Conservation (phyloP, 1,140 invertebrate species). For the Plodia interpunctella region DNA sequence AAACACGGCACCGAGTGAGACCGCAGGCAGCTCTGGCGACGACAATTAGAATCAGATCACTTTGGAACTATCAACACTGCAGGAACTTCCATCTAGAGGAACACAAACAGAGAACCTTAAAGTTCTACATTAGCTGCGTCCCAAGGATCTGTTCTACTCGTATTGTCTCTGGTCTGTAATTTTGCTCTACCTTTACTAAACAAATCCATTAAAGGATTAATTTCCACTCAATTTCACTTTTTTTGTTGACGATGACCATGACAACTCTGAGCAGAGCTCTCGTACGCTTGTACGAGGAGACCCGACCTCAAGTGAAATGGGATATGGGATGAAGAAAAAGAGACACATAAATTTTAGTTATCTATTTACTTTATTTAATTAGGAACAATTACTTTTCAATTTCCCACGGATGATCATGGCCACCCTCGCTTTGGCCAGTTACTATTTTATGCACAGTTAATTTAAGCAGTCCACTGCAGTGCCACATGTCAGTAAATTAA, state of each 20-base stretch:
- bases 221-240: too few species aligned
- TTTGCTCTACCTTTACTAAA: too few species aligned
- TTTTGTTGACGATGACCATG: too few species aligned
- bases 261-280: too few species aligned
- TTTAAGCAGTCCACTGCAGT: conserved; percentile 3
- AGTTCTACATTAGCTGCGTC: too few species aligned
- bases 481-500: conserved; percentile 2
- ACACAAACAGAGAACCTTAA: background rate
- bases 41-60: conserved; percentile 1
- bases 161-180: background rate
- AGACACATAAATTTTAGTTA: too few species aligned
- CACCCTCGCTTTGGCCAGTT: background rate
- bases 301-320: too few species aligned
- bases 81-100: background rate
- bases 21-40: background rate
- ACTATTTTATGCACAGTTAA: conserved; percentile 6
- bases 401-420: background rate
- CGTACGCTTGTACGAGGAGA: too few species aligned
- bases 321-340: too few species aligned
- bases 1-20: background rate
- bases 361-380: too few species aligned
- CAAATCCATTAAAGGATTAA: too few species aligned
- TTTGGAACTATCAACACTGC: background rate
- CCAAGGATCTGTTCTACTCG: too few species aligned
- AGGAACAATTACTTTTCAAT: background rate